phyloP scores from a whole-genome alignment of 2,113 vertebrate species.

The Acrocephalus kingi region DNA sequence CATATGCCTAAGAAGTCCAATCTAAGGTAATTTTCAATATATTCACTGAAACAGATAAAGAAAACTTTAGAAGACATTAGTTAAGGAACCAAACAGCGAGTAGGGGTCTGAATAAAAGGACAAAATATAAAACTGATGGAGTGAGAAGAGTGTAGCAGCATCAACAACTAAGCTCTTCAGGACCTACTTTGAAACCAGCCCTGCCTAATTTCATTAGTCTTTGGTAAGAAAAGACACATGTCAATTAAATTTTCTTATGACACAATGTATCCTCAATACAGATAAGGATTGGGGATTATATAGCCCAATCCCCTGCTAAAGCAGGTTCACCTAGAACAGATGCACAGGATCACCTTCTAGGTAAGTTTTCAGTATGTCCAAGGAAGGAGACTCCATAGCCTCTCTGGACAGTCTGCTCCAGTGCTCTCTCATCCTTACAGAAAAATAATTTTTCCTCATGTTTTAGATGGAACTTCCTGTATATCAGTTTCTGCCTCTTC shows the following conservation, averaged over 20 bases:
- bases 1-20: neutral
- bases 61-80: neutral
- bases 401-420: neutral
- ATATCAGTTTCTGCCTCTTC: neutral
- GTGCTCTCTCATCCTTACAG: neutral
- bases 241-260: neutral
- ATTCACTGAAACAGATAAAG: neutral
- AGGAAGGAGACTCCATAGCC: neutral
- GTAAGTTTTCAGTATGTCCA: neutral
- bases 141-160: neutral
- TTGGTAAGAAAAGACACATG: neutral
- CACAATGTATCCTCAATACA: neutral
- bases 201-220: neutral
- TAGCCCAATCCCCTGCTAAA: neutral
- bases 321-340: neutral
- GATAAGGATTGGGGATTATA: neutral
- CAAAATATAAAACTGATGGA: neutral
- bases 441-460: neutral
- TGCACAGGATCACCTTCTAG: neutral
- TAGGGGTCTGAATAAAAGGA: neutral
- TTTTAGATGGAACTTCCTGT: neutral
- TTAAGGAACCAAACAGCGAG: neutral
- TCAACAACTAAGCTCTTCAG: neutral
- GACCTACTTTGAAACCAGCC: neutral
- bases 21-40: neutral